Evolutionary conservation across 2,113 vertebrate species (phyloP), one percentile per base, ranked within the genome.

Genomic region (Xenotilapia leptura): DNA sequence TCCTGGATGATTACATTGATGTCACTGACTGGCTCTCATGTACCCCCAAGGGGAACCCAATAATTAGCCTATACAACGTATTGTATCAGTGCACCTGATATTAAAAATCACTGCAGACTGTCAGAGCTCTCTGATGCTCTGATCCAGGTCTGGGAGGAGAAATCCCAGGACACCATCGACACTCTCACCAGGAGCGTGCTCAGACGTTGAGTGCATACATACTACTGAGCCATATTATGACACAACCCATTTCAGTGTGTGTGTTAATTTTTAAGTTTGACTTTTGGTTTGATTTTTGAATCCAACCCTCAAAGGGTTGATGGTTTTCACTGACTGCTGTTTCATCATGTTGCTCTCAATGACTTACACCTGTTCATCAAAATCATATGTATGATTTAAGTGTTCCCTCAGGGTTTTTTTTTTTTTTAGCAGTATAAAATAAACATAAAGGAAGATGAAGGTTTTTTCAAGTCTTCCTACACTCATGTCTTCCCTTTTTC

Each of bases 371-470:
- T 21, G 36, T 21, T 21, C 36, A 40, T 40, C 62, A 70, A 42
- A 40, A 68, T 40, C 62, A 8, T 42, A 42, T 40, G 0, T 0
- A 23, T 42, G 65, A 70, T 42, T 70, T 70, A 70, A 42, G 5
- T 23, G 36, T 70, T 70, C 36, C 65, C 4, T 23, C 12, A 13
- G 5, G 4, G 1, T 3, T 49, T 17, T 54, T 54, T 55, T 1
- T 3, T 49, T 17, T 54, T 54, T 55, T 23, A 21, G 33, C 10
- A n/a, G 31, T 65, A 65, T 65, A 62, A 62, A 62, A 62, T 62
- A 19, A 31, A 65, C 17, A 9, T 14, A 23, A 68, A 68, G 19
- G 11, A 68, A 68, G 62, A 13, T 68, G 7, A 21, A 38, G 19
- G 2, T 60, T 45, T 45, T 73, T 73, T 26, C 1, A 45, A 11